phyloP scores from a whole-genome alignment of 1,140 invertebrate genomes.

The Zophobas morio region DNA sequence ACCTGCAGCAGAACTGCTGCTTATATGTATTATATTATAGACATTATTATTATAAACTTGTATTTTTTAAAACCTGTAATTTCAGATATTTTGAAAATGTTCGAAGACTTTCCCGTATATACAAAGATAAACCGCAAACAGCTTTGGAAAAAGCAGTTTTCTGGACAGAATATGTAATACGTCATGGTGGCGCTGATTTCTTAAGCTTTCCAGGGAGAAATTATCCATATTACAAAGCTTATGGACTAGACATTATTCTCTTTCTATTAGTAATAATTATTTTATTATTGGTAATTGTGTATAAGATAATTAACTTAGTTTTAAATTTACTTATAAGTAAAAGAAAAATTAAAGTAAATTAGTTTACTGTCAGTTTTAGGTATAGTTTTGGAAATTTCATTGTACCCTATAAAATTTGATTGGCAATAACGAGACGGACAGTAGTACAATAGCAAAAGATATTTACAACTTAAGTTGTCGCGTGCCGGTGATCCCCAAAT shows the following conservation, averaged over 20 bases:
- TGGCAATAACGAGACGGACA: too few relatives aligned
- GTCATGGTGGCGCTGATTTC: conserved; percentile 68
- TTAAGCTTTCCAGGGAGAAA: conserved; percentile 25
- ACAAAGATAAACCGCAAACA: conserved; percentile 72
- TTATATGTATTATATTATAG: too few relatives aligned
- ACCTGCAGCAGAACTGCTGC: too few relatives aligned
- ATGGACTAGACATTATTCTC: conserved; percentile 3
- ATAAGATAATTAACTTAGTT: neutral
- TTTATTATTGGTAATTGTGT: neutral
- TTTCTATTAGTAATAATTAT: conserved; percentile 2
- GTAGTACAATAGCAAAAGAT: too few relatives aligned
- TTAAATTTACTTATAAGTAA: neutral
- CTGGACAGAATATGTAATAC: conserved; percentile 77
- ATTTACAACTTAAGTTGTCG: too few relatives aligned
- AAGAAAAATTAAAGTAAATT: conserved; percentile 14
- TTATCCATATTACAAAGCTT: conserved; percentile 13
- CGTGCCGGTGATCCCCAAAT: too few relatives aligned
- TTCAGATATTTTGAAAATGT: conserved; percentile 44
- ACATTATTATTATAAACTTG: too few relatives aligned
- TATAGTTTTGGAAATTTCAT: too few relatives aligned
- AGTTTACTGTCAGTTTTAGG: neutral
- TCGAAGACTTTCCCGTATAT: conserved; percentile 30
- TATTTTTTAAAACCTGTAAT: neutral
- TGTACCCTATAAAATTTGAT: too few relatives aligned
- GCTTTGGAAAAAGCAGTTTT: conserved; percentile 75